Evolutionary conservation across 2,888 invertebrate species (phyloP), one percentile per base, ranked within the genome.

Genomic region (Drosophila melanocephala): DNA sequence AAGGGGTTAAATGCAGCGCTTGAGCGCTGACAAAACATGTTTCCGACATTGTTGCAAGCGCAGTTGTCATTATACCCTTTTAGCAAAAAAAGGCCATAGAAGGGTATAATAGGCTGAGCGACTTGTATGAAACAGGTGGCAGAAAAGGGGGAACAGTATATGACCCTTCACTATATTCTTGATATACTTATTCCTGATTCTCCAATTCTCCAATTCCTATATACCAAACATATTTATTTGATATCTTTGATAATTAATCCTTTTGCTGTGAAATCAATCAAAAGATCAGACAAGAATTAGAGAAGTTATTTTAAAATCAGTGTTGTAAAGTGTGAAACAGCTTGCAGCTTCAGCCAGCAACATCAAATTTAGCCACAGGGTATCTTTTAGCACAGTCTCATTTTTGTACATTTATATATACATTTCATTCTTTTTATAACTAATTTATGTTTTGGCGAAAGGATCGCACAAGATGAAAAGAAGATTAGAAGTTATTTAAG

Each of bases 1-100:
- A 78, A 77, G 90, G 87, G 90, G 87, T 90, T 87, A 90, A 87
- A 77, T 88, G 87, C 70, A 72, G 78, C 78, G 79, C 77, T 86
- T 86, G 81, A n/a, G n/a, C n/a, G n/a, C n/a, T n/a, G n/a, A n/a
- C n/a, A n/a, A n/a, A n/a, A n/a, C n/a, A n/a, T n/a, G n/a, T n/a
- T n/a, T n/a, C n/a, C n/a, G n/a, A n/a, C n/a, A n/a, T n/a, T n/a
- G n/a, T n/a, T n/a, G n/a, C n/a, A n/a, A n/a, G 68, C 68, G 57
- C 84, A 75, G 59, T 63, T n/a, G 58, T 79, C 63, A 55, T 35
- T 22, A n/a, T n/a, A n/a, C 58, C 58, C 22, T 5, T 32, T 44
- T 1, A n/a, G n/a, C 22, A 56, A 58, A 42, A 9, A 28, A n/a
- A 5, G 0, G 1, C 1, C 2, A 0, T 5, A 2, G 44, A 22